These are phyloP conservation scores for Lepidothrix coronata DNA, from an alignment of 2,113 vertebrate genomes.

Conservation along the genomic window DNA sequence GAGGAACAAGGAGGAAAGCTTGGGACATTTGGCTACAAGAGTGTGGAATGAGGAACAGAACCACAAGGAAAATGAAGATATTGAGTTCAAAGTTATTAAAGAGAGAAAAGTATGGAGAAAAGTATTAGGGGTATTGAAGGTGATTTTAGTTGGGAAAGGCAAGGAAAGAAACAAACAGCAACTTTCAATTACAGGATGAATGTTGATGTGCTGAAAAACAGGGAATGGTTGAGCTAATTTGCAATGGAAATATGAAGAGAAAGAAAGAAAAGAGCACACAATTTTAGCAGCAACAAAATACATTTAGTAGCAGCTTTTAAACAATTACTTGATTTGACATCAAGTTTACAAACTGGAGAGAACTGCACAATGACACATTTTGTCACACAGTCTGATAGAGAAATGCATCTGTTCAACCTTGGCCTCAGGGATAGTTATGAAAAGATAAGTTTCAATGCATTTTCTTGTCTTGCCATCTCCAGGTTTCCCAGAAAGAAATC, in stretches of 20 bases:
- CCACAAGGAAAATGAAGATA: background rate
- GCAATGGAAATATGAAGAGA: background rate
- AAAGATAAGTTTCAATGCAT: background rate
- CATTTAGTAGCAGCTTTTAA: background rate
- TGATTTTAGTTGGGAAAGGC: background rate
- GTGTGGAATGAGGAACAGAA: background rate
- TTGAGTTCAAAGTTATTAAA: background rate
- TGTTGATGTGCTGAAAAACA: background rate
- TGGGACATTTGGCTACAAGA: background rate
- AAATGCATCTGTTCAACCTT: background rate
- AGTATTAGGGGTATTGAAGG: background rate
- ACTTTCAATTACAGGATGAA: background rate
- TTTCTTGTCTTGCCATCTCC: background rate
- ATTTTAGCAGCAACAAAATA: background rate
- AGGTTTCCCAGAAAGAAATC: slow-evolving; percentile 39
- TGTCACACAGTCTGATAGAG: background rate
- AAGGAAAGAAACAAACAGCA: background rate
- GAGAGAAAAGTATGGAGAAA: background rate
- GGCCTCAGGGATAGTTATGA: background rate
- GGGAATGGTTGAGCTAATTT: background rate
- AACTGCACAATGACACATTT: background rate
- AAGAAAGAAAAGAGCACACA: background rate
- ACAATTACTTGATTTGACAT: background rate
- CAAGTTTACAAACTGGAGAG: background rate
- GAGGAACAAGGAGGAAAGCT: background rate